phyloP scores from a whole-genome alignment of 2,113 vertebrate species.

The Nibea albiflora region DNA sequence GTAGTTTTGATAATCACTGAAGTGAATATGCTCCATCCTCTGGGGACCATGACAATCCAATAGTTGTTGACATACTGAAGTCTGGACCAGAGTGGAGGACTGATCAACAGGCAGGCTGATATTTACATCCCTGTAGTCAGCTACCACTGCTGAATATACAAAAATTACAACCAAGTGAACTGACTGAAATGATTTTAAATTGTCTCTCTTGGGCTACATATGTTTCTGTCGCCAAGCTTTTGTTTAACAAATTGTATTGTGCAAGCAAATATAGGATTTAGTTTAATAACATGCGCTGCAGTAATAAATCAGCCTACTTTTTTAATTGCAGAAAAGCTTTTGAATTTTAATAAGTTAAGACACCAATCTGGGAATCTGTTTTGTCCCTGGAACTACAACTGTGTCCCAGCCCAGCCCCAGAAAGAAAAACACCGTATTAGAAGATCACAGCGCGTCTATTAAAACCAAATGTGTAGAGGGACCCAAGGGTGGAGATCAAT shows the following conservation, averaged over 20 bases:
- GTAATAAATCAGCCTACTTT: background rate
- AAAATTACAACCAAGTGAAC: background rate
- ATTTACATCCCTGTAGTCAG: background rate
- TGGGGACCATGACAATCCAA: background rate
- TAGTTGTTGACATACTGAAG: background rate
- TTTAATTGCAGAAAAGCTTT: constrained; percentile 29
- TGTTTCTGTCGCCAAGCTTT: background rate
- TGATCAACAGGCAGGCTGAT: background rate
- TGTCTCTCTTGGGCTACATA: constrained; percentile 1
- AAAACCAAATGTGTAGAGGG: constrained; percentile 46
- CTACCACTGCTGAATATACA: background rate
- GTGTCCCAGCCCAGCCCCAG: constrained; percentile 14
- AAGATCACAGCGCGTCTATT: constrained; percentile 27
- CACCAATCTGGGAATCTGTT: constrained; percentile 4
- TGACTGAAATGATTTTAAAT: constrained; percentile 10
- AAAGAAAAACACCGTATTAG: constrained; percentile 31
- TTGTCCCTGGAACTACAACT: constrained; percentile 22
- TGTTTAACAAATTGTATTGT: constrained; percentile 7
- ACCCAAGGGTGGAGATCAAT: constrained; percentile 40
- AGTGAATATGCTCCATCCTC: background rate
- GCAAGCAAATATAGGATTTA: background rate
- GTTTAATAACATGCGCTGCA: background rate
- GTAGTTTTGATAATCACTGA: background rate
- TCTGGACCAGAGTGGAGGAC: background rate
- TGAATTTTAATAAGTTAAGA: constrained; percentile 14